Evolutionary conservation across 2,113 vertebrate genomes (phyloP).

Genomic region (Rynchops niger): DNA sequence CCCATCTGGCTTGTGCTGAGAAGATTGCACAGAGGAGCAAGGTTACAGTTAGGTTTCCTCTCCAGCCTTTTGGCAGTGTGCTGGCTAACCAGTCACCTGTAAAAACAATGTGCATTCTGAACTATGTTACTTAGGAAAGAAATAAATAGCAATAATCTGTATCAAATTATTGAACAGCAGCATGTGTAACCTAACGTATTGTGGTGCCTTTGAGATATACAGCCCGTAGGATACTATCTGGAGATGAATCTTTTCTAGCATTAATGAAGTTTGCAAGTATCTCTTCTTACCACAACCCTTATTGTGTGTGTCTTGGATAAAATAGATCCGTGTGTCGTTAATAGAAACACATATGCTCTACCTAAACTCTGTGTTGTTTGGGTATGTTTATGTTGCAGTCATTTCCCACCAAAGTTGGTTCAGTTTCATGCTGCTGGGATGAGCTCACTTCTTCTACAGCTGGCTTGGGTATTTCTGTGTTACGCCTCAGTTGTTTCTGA

Average conservation of each 20-base stretch:
- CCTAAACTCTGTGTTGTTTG: neutral
- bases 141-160: neutral
- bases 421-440: neutral
- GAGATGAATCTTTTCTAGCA: neutral
- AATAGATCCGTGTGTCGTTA: fast-evolving
- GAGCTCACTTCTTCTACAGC: neutral
- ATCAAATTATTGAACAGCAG: neutral
- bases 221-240: neutral
- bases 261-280: neutral
- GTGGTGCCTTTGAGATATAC: neutral
- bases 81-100: neutral
- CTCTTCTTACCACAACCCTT: neutral
- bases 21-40: neutral
- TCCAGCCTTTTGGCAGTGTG: neutral
- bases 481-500: neutral
- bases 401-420: neutral
- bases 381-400: neutral
- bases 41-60: neutral
- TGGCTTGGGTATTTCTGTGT: neutral
- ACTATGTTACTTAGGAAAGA: neutral
- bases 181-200: neutral
- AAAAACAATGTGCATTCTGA: neutral
- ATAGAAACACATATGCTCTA: fast-evolving
- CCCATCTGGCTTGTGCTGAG: neutral
- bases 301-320: neutral